phyloP scores from a whole-genome alignment of 2,888 invertebrate genomes.

The Fragum sueziense region DNA sequence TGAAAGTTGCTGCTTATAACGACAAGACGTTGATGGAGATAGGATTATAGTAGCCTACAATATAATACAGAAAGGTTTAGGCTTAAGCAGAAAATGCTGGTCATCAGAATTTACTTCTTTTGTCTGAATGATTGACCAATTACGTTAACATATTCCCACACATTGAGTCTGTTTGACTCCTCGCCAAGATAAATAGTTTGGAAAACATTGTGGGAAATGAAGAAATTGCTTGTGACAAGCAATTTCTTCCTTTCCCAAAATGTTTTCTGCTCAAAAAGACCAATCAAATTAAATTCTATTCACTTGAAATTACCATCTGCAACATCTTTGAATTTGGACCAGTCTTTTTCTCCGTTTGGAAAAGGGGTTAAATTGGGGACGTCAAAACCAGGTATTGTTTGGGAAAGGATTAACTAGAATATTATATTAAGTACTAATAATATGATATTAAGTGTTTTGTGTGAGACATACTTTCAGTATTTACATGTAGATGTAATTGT shows the following conservation, averaged over 20 bases:
- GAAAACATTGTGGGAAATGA: neutral
- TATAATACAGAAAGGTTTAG: neutral
- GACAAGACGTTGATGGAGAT: neutral
- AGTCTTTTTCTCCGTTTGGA: too few species aligned
- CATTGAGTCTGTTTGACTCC: neutral
- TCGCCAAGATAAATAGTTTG: too few species aligned
- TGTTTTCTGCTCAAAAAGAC: too few species aligned
- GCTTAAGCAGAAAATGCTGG: neutral
- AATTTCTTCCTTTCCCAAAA: too few species aligned
- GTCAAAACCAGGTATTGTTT: too few species aligned
- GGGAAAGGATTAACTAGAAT: too few species aligned
- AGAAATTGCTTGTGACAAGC: neutral
- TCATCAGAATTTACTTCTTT: too few species aligned
- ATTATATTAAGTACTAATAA: neutral
- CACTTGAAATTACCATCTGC: too few species aligned
- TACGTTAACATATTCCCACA: neutral
- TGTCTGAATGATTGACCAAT: too few species aligned
- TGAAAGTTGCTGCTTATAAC: too few species aligned
- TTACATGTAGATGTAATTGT: neutral
- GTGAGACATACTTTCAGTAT: neutral
- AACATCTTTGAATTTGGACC: too few species aligned
- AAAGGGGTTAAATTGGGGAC: too few species aligned
- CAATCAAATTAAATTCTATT: neutral
- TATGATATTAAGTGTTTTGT: neutral
- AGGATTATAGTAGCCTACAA: neutral